Evolutionary conservation across 2,888 invertebrate species (phyloP).

Genomic region (Morinoia aosen): DNA sequence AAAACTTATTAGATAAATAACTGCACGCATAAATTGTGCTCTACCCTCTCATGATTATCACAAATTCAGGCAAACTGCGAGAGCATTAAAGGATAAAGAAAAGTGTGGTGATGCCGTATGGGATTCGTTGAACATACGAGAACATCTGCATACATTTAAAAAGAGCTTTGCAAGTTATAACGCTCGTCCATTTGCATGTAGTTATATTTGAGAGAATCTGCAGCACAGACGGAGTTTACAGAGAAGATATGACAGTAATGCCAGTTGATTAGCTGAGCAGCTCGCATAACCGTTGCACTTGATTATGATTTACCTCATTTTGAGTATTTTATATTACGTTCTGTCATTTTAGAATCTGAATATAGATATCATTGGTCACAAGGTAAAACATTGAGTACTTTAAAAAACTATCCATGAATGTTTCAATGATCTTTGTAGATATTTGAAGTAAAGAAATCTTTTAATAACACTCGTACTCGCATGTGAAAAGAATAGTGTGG

Average conservation of each 20-base stretch:
- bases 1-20: slow-evolving; percentile 4
- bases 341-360: too few relatives aligned
- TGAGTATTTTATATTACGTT: too few relatives aligned
- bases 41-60: neutral
- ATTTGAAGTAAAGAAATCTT: too few relatives aligned
- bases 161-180: neutral
- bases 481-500: neutral
- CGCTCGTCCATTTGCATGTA: neutral
- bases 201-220: neutral
- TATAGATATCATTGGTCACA: too few relatives aligned
- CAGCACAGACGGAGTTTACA: neutral
- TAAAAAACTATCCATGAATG: too few relatives aligned
- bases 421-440: too few relatives aligned
- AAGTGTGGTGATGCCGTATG: neutral
- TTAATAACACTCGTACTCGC: neutral
- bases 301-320: neutral
- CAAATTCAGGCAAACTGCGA: neutral
- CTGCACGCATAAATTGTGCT: neutral
- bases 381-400: too few relatives aligned
- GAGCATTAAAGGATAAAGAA: neutral
- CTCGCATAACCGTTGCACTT: neutral
- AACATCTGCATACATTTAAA: neutral
- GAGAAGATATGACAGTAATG: neutral
- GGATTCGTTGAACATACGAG: neutral
- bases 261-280: neutral